These are phyloP conservation scores for Cerastoderma edule DNA, from an alignment of 2,888 invertebrate genomes.

Conservation along the genomic window DNA sequence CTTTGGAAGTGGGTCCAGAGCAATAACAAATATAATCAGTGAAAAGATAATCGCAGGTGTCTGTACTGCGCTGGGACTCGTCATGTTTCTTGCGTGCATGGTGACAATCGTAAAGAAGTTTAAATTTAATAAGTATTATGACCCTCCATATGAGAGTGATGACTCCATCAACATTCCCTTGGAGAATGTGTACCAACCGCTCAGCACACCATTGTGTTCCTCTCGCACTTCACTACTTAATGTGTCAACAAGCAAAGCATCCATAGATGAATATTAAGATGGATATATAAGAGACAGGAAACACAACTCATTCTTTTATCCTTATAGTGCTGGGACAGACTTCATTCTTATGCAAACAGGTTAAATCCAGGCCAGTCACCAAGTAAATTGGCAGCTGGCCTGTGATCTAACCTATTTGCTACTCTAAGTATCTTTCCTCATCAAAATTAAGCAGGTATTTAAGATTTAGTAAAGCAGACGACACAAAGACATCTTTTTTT, in stretches of 20 bases:
- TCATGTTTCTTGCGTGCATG: constrained; percentile 81
- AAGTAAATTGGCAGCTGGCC: no score
- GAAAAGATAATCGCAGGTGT: constrained; percentile 73
- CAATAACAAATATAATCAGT: constrained; percentile 69
- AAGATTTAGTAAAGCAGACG: no score
- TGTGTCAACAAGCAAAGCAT: constrained; percentile 30
- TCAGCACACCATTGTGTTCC: constrained; percentile 78
- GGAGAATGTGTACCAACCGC: constrained; percentile 83
- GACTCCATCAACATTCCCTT: constrained; percentile 83
- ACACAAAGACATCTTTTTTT: no score
- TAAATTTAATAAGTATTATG: constrained; percentile 81
- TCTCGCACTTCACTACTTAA: constrained; percentile 77
- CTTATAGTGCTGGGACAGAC: no score
- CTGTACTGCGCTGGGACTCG: constrained; percentile 70
- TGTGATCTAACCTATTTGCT: no score
- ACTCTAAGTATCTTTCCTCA: no score
- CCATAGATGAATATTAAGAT: constrained; percentile 50
- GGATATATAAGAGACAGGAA: no score
- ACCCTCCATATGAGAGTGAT: constrained; percentile 76
- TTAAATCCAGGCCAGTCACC: no score
- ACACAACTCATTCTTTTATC: no score
- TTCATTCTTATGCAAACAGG: no score
- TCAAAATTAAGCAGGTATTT: no score
- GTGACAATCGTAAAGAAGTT: constrained; percentile 79
- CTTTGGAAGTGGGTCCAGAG: constrained; percentile 49